Conservation (phyloP, 2,113 vertebrate species). For the Recurvirostra avosetta region DNA sequence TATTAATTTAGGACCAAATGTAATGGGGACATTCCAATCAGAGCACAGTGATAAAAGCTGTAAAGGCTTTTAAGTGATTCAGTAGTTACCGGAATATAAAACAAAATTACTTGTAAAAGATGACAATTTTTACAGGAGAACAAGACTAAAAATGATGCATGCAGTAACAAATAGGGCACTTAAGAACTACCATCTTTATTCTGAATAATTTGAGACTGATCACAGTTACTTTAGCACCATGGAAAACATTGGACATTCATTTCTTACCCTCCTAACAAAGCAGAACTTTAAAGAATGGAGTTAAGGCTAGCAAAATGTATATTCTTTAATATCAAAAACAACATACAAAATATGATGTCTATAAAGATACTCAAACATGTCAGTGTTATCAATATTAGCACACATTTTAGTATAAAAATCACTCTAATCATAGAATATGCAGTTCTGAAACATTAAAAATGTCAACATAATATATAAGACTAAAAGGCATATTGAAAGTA, state of each 20-base stretch:
- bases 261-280: not conserved
- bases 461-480: not conserved
- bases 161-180: not conserved
- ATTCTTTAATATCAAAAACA: conserved; percentile 24
- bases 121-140: not conserved
- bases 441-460: not conserved
- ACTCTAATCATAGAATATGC: not conserved
- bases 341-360: conserved; percentile 27
- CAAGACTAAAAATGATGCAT: not conserved
- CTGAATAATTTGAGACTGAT: not conserved
- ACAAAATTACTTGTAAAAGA: not conserved
- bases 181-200: conserved; percentile 33
- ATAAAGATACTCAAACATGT: not conserved
- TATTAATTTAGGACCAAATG: not conserved
- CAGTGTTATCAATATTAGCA: not conserved
- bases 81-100: not conserved
- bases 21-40: not conserved
- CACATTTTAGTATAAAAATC: conserved; percentile 6
- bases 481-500: not conserved
- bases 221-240: conserved; percentile 53
- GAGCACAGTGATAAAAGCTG: not conserved
- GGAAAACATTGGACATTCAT: not conserved
- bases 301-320: not conserved
- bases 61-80: not conserved
- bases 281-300: conserved; percentile 7